Evolutionary conservation across 2,888 invertebrate genomes (phyloP).

Genomic region (Bugula neritina): DNA sequence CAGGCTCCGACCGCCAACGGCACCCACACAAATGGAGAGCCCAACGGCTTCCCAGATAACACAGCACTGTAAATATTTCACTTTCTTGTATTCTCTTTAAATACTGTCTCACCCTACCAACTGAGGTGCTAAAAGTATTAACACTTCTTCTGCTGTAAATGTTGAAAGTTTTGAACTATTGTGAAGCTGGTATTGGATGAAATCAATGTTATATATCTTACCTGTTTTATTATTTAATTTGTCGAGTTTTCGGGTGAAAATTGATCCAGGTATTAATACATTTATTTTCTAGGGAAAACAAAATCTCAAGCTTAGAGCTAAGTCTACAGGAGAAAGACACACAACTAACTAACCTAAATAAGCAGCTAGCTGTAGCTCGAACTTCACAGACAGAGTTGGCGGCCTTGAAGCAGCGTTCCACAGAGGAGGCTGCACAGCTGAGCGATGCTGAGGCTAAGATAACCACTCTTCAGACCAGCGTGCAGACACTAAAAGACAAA

Average conservation of each 20-base stretch:
- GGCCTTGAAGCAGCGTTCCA: background rate
- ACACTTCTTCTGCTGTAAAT: no score
- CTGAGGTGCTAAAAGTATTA: no score
- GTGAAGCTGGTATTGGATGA: no score
- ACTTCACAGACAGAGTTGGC: background rate
- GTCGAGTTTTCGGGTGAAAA: no score
- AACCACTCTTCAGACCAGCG: background rate
- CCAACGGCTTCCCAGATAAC: background rate
- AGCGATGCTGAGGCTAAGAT: background rate
- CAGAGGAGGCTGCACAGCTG: background rate
- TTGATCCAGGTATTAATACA: no score
- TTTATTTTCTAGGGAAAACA: slow-evolving; percentile 3
- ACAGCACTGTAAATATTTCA: background rate
- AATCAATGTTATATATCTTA: no score
- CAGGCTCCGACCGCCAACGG: background rate
- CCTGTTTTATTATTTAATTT: no score
- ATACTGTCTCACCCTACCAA: no score
- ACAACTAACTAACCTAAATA: background rate
- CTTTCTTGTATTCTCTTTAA: no score
- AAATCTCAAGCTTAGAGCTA: slow-evolving; percentile 2
- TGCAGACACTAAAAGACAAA: slow-evolving; percentile 22
- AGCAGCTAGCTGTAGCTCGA: slow-evolving; percentile 9
- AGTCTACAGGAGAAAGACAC: background rate
- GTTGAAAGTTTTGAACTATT: no score
- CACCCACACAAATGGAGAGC: background rate